Base-by-base conservation (phyloP, 2,888 invertebrate species). In the Oscheius sp. region DNA sequence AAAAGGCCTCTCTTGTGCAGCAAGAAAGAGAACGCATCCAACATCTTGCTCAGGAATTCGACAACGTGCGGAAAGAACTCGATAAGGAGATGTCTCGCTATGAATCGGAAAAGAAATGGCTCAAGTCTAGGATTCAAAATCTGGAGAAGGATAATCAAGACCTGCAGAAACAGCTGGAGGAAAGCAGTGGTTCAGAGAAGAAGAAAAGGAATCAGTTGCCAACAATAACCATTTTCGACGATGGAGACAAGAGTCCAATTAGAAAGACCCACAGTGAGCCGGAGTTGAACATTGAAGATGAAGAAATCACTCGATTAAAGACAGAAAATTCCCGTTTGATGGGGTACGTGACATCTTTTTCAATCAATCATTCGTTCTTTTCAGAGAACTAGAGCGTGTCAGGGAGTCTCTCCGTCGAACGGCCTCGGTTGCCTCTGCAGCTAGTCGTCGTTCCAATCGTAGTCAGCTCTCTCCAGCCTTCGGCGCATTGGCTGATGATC, bases 11-110 rank as follows among this genome's bases (percentile, higher is more conserved):
- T 5, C 20, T 67, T 14, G 59, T 67, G 26, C 28, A 38, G 17
- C 45, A 68, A 14, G 81, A 82, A 51, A 72, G 74, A 59, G 78
- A 72, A 38, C 28, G 80, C 5, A 77, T 81, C 45, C 78, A 80
- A 45, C 76, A 77, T 36, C 61, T 85, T 6, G 81, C 77, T 26
- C 70, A 64, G 44, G 84, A 84, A 51, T 83, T 84, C 49, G 83
- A 84, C 59, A 80, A 80, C 28, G 73, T 84, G 14, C 67, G 79
- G 20, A 63, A 68, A 26, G 82, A 84, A 65, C 66, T 84, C n/a
- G 80, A 81, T 44, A 56, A 77, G 69, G 76, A 81, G 51, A 80
- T 80, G 62, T 36, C 62, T 17, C 71, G 69, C 54, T 82, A 82
- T 51, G 80, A 78, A 38, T 71, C 73, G 22, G 82, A 82, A 50